Percentiles rank a stretch among this genome's conserved stretches.
Evolutionary conservation across 1,140 invertebrate species (phyloP).

Genomic region (Drosophila truncata): DNA sequence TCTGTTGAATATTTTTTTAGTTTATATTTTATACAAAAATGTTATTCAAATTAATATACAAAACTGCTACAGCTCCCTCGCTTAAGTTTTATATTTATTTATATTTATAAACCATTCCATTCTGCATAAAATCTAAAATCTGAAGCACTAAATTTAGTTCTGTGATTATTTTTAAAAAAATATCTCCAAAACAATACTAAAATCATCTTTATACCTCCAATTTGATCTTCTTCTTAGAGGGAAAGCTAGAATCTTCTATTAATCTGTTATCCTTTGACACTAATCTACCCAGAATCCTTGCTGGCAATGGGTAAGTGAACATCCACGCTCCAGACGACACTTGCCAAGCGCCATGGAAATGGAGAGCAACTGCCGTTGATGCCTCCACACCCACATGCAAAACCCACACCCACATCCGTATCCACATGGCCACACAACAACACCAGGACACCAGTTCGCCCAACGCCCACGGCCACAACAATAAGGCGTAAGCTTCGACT

Average conservation of each 20-base stretch:
- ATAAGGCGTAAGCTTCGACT: constrained; percentile 57
- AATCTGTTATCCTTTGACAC: background rate
- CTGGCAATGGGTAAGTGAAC: constrained; percentile 35
- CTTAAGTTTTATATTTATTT: background rate
- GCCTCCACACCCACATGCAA: constrained; percentile 30
- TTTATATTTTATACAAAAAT: background rate
- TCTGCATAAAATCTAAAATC: background rate
- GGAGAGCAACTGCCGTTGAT: constrained; percentile 51
- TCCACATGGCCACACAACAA: constrained; percentile 48
- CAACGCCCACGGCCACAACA: constrained; percentile 56
- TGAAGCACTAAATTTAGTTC: no score
- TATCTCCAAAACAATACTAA: background rate
- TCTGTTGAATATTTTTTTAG: background rate
- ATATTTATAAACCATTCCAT: background rate
- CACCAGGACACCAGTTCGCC: constrained; percentile 16
- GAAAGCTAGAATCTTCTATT: no score
- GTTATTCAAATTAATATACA: background rate
- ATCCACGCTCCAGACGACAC: constrained; percentile 76
- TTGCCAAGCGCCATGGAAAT: constrained; percentile 76
- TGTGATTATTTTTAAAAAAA: background rate
- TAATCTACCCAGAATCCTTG: constrained; percentile 14
- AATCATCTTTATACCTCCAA: background rate
- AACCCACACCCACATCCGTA: constrained; percentile 16
- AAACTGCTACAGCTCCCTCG: accelerated
- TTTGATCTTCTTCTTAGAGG: background rate